phyloP scores from a whole-genome alignment of 2,113 vertebrate species.

The Tapirus terrestris region DNA sequence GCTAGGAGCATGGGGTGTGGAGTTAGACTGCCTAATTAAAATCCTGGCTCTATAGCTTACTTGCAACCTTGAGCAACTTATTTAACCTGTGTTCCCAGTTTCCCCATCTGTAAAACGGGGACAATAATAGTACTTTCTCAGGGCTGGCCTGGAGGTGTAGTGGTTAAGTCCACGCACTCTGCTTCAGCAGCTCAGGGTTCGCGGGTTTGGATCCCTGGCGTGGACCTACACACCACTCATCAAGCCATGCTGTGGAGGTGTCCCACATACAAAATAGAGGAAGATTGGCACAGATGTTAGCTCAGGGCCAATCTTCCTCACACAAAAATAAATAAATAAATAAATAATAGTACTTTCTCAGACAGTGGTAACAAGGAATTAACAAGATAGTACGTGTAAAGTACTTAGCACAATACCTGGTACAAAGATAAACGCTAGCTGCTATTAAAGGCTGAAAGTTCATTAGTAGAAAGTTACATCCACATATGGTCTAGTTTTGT shows the following conservation, averaged over 20 bases:
- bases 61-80: not conserved
- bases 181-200: no score
- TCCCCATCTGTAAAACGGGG: slow-evolving; percentile 9
- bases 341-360: not conserved
- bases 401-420: not conserved
- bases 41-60: not conserved
- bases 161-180: no score
- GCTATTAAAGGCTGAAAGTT: not conserved
- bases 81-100: not conserved
- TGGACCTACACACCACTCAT: no score
- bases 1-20: not conserved
- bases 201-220: no score
- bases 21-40: not conserved
- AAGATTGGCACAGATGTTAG: no score
- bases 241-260: no score
- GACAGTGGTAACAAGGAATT: not conserved
- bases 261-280: no score
- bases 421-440: not conserved
- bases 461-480: not conserved
- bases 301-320: no score
- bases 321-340: no score
- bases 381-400: not conserved
- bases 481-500: not conserved
- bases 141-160: no score
- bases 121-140: slow-evolving; percentile 5